Evolutionary conservation across 1,140 invertebrate species (phyloP), one percentile per base, ranked within the genome.

Genomic region (Vanessa tameamea): DNA sequence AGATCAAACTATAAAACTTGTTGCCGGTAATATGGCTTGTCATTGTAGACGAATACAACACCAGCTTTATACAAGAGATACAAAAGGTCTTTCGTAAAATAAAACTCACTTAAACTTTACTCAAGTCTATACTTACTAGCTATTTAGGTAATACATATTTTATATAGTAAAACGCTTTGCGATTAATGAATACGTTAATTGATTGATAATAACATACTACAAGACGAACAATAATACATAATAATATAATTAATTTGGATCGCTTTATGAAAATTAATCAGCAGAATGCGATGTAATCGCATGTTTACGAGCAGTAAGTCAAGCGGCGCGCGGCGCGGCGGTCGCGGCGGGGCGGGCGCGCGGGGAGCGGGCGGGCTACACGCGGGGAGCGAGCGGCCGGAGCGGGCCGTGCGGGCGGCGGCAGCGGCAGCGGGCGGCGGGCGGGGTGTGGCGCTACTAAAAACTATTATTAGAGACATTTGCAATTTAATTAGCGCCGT

Each of bases 401-500:
- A 53, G 47, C n/a, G 31, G 67, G 55, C 37, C 48, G 65, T 13
- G 23, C 23, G 61, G 63, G 55, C n/a, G 63, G 55, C n/a, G 65
- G 20, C 72, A 31, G 23, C 23, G 61, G 26, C 26, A 2, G 59
- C 65, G 47, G 37, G 47, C n/a, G 31, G 67, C 48, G 65, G 20
- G 23, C 23, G 61, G 63, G 55, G 69, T 37, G 57, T 48, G 71
- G 72, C 72, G 73, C 72, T 68, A 64, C 64, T 68, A 70, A 75
- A 77, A 78, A 78, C 73, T 77, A 76, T 78, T 78, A 77, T 78
- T 76, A 78, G 73, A 76, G 70, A 73, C 73, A 76, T 78, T 78
- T 76, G 79, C 77, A 78, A 81, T 81, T 78, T 81, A 78, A 81
- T 81, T 78, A 78, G 75, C 69, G 65, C 59, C 70, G 72, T 23